Evolutionary conservation across 2,797 vertebrate species (phyloP).

Genomic region (Lagocephalus sceleratus): DNA sequence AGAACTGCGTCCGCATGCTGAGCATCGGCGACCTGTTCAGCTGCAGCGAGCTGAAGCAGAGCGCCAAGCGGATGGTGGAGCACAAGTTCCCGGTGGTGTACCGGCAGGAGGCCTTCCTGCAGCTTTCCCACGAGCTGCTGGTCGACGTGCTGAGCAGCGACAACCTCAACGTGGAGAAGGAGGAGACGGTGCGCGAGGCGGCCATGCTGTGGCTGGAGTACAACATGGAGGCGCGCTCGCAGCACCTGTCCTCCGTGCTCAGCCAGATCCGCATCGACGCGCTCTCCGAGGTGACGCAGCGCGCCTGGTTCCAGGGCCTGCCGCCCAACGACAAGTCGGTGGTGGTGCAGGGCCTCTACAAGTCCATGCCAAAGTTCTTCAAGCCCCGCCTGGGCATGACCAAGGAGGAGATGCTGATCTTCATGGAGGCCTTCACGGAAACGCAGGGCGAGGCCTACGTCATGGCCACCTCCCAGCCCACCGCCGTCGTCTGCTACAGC

Average conservation of each 20-base stretch:
- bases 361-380: constrained; percentile 99
- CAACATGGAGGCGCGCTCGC: constrained; percentile 93
- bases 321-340: constrained; percentile 98
- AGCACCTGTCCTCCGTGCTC: constrained; percentile 95
- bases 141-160: constrained; percentile 96
- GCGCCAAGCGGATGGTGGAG: constrained; percentile 97
- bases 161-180: constrained; percentile 98
- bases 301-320: constrained; percentile 97
- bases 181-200: constrained; percentile 97
- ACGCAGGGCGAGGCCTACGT: constrained; percentile 70
- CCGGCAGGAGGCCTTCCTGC: constrained; percentile 94
- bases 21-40: constrained; percentile 98
- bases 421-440: constrained; percentile 92
- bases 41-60: constrained; percentile 94
- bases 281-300: constrained; percentile 95
- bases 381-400: constrained; percentile 98
- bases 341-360: constrained; percentile 98
- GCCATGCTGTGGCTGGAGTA: constrained; percentile 98
- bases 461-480: constrained; percentile 66
- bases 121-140: constrained; percentile 93
- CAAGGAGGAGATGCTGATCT: constrained; percentile 99
- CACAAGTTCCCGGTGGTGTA: constrained; percentile 97
- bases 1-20: constrained; percentile 95
- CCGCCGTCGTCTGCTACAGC: constrained; percentile 93
- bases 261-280: constrained; percentile 98